Evolutionary conservation across 2,797 vertebrate genomes (phyloP).

Genomic region (Syngnathus acus): DNA sequence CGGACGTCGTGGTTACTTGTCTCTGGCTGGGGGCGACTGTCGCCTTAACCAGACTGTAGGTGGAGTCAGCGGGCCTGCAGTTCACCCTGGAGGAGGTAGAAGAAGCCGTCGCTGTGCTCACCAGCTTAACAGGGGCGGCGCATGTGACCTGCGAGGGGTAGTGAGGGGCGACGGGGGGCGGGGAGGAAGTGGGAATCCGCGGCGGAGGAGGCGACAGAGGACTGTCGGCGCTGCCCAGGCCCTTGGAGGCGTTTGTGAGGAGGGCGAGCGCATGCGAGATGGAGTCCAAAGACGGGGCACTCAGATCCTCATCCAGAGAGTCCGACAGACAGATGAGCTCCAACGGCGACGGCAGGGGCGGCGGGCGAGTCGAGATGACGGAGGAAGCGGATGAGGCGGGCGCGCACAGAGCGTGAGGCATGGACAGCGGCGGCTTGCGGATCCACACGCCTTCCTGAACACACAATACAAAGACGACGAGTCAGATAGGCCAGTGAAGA

Average conservation of each 20-base stretch:
- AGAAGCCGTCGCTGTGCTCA: conserved; percentile 62
- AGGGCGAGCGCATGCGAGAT: conserved; percentile 88
- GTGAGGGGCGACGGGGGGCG: conserved; percentile 59
- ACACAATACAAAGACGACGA: not conserved
- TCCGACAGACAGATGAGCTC: conserved; percentile 94
- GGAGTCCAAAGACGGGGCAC: conserved; percentile 86
- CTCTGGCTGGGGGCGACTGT: conserved; percentile 50
- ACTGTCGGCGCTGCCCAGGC: conserved; percentile 67
- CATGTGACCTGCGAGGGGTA: conserved; percentile 44
- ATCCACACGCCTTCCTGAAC: conserved; percentile 65
- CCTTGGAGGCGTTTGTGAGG: conserved; percentile 83
- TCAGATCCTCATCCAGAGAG: conserved; percentile 90
- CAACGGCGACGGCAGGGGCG: conserved; percentile 63
- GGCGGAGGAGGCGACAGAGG: conserved; percentile 76
- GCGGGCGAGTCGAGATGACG: conserved; percentile 37
- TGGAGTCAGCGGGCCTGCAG: conserved; percentile 44
- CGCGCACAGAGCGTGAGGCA: conserved; percentile 35
- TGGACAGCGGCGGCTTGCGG: conserved; percentile 41
- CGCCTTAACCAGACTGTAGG: conserved; percentile 49
- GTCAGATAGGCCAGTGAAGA: not conserved
- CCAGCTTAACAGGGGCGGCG: conserved; percentile 40
- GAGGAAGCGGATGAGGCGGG: conserved; percentile 18
- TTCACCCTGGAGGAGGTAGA: conserved; percentile 60
- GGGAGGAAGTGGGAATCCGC: conserved; percentile 64
- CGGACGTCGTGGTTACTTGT: conserved; percentile 38